phyloP scores from a whole-genome alignment of 2,113 vertebrate species.

The Trinectes maculatus region DNA sequence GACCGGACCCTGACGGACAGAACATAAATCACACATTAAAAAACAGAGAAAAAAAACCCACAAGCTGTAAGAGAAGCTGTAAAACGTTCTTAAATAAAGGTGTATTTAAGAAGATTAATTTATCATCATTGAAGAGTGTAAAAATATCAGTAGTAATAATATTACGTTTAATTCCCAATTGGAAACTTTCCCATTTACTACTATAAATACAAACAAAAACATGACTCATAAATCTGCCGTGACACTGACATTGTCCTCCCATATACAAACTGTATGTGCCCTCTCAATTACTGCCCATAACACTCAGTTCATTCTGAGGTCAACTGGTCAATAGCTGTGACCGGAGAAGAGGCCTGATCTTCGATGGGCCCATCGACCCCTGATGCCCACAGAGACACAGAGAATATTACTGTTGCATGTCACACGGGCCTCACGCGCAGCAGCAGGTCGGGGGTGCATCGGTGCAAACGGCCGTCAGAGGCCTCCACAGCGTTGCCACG shows the following conservation, averaged over 20 bases:
- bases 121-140: too few species aligned
- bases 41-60: background rate
- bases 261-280: background rate
- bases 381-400: conserved; percentile 45
- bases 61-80: too few species aligned
- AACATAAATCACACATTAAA: conserved; percentile 14
- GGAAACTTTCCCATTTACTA: too few species aligned
- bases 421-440: conserved; percentile 1
- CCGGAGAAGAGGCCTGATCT: conserved; percentile 35
- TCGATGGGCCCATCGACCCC: conserved; percentile 36
- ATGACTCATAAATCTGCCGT: background rate
- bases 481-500: background rate
- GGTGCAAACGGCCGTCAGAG: conserved; percentile 4
- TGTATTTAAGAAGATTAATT: too few species aligned
- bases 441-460: background rate
- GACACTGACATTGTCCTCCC: background rate
- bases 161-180: too few species aligned
- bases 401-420: conserved; percentile 44
- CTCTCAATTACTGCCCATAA: conserved; percentile 3
- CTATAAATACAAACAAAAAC: background rate
- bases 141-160: too few species aligned
- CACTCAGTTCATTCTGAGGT: conserved; percentile 29
- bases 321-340: conserved; percentile 54
- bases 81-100: background rate
- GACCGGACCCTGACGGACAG: conserved; percentile 20